phyloP scores from a whole-genome alignment of 2,888 invertebrate species.

The Coleophora flavipennella region DNA sequence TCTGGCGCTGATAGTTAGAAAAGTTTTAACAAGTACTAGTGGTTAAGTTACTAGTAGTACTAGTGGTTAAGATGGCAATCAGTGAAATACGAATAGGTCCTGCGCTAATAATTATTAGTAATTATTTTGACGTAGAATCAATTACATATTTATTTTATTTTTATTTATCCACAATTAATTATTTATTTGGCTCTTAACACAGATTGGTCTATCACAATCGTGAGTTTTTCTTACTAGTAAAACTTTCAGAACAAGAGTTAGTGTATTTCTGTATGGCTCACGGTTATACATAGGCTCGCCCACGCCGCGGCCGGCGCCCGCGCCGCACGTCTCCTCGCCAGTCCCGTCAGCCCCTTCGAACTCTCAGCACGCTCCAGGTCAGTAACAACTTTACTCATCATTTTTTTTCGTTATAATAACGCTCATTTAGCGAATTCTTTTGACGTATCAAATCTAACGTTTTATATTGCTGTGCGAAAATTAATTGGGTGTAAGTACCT shows the following conservation, averaged over 20 bases:
- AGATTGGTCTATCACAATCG: no score
- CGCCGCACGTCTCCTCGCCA: conserved; percentile 39
- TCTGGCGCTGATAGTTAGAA: no score
- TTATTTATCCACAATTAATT: no score
- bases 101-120: no score
- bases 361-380: conserved; percentile 61
- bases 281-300: conserved; percentile 67
- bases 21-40: no score
- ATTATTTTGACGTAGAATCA: no score
- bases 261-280: conserved; percentile 65
- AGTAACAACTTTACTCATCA: conserved; percentile 32
- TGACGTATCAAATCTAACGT: conserved; percentile 9
- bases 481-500: conserved; percentile 10
- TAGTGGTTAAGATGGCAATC: neutral
- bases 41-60: no score
- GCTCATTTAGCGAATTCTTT: conserved; percentile 38
- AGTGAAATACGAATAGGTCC: no score
- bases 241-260: conserved; percentile 63
- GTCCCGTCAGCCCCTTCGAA: conserved; percentile 57
- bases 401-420: conserved; percentile 12
- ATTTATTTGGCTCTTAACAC: no score
- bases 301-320: conserved; percentile 47
- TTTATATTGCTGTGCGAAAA: conserved; percentile 38
- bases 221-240: conserved; percentile 44
- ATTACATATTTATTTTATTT: no score